Evolutionary conservation across 1,140 invertebrate species (phyloP).

Genomic region (Bradysia coprophila): DNA sequence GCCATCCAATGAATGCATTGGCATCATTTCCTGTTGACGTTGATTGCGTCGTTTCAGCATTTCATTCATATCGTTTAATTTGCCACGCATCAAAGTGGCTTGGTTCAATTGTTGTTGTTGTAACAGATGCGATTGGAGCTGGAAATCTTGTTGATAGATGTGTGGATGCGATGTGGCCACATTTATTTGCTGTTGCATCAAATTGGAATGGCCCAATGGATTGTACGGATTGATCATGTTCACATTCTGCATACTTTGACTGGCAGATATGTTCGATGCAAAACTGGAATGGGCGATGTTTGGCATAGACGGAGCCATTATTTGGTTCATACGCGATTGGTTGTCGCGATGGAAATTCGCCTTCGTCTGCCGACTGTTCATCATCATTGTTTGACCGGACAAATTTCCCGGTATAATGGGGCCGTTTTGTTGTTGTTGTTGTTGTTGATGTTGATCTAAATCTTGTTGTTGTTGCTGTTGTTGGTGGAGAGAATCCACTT

Average conservation of each 20-base stretch:
- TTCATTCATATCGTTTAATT: slow-evolving; percentile 48
- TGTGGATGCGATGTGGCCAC: neutral
- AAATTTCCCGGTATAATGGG: too few relatives aligned
- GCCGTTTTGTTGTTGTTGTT: slow-evolving; percentile 13
- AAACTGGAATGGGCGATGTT: slow-evolving; percentile 21
- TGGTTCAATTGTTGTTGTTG: slow-evolving; percentile 9
- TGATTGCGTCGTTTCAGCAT: slow-evolving; percentile 31
- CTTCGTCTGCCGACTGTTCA: slow-evolving; percentile 17
- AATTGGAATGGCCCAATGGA: slow-evolving; percentile 5
- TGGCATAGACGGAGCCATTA: slow-evolving; percentile 24
- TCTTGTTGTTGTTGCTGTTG: too few relatives aligned
- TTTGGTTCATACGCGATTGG: slow-evolving; percentile 18
- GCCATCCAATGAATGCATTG: slow-evolving; percentile 11
- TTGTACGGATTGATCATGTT: slow-evolving; percentile 8
- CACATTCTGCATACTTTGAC: slow-evolving; percentile 27
- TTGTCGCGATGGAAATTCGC: slow-evolving; percentile 15
- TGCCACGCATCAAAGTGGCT: slow-evolving; percentile 13
- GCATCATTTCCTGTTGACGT: slow-evolving; percentile 21
- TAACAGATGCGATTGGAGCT: slow-evolving; percentile 12
- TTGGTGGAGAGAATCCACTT: too few relatives aligned
- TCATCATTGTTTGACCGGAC: slow-evolving; percentile 10
- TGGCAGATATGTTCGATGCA: slow-evolving; percentile 13
- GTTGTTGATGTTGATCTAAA: slow-evolving; percentile 13
- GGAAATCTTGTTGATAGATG: slow-evolving; percentile 6
- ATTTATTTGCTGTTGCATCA: slow-evolving; percentile 8